These are phyloP conservation scores for Pongo pygmaeus DNA, from an alignment of 2,113 vertebrate species.

Conservation along the genomic window DNA sequence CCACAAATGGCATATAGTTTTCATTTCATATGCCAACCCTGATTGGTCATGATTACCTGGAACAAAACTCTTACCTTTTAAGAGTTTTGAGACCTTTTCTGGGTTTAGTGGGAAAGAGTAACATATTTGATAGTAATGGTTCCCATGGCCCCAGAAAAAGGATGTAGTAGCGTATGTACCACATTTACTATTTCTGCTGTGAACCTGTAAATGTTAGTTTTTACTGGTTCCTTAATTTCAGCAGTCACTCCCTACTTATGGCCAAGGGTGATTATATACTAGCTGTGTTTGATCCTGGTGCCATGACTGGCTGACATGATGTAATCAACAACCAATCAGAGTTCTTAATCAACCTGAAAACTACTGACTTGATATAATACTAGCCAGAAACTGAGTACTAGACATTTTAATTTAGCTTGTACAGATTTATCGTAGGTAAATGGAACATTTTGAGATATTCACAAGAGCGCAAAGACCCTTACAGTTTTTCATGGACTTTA, in stretches of 20 bases:
- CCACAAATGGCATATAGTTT: background rate
- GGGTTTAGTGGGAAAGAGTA: background rate
- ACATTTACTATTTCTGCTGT: background rate
- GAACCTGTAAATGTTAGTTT: background rate
- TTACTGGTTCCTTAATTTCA: background rate
- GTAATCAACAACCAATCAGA: slow-evolving; percentile 16
- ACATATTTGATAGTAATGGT: background rate
- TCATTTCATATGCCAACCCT: background rate
- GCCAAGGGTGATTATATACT: background rate
- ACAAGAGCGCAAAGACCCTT: background rate
- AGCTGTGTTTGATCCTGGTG: slow-evolving; percentile 31
- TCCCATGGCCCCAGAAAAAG: background rate
- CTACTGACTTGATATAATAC: slow-evolving; percentile 5
- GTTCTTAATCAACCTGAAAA: background rate
- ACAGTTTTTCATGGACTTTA: background rate
- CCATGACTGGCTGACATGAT: background rate
- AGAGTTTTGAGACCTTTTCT: background rate
- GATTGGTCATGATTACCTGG: background rate
- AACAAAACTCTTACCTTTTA: background rate
- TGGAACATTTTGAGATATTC: background rate
- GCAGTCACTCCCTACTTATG: background rate
- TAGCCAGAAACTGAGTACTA: slow-evolving; percentile 12
- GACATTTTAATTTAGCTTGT: background rate
- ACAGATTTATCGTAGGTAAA: background rate
- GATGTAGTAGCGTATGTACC: background rate